Percentiles rank a stretch among this genome's conserved stretches.
Conservation (phyloP, 2,888 invertebrate species). For the Herminia tarsipennalis region DNA sequence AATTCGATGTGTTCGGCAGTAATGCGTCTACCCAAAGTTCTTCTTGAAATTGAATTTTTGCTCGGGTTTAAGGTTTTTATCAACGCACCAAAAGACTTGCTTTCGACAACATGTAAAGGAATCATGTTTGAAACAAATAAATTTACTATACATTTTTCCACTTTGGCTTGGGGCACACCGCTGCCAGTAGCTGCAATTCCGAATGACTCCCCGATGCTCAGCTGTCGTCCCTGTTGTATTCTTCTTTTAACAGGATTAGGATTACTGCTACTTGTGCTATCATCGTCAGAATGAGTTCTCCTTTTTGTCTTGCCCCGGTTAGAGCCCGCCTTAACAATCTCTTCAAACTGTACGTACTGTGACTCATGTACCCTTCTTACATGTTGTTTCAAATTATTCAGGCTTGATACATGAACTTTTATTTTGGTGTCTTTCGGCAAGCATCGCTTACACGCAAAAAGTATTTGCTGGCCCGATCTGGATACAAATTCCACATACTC, state of each 20-base stretch:
- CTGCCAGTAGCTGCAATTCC: conserved; percentile 39
- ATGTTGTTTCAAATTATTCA: conserved; percentile 37
- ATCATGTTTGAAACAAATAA: conserved; percentile 29
- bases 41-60: conserved; percentile 26
- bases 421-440: no score
- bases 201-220: conserved; percentile 33
- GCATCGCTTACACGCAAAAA: no score
- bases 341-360: conserved; percentile 22
- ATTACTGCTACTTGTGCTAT: conserved; percentile 23
- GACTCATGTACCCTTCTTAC: conserved; percentile 32
- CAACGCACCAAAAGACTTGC: conserved; percentile 31
- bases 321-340: conserved; percentile 16
- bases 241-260: conserved; percentile 24
- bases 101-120: conserved; percentile 35
- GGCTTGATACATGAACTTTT: conserved; percentile 29
- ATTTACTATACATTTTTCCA: conserved; percentile 8
- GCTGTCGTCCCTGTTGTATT: conserved; percentile 12
- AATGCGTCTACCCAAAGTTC: conserved; percentile 13
- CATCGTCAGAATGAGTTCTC: conserved; percentile 18
- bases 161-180: conserved; percentile 29
- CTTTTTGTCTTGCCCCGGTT: conserved; percentile 30
- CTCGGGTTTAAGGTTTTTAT: conserved; percentile 34
- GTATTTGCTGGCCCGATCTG: no score
- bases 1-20: conserved; percentile 22
- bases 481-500: conserved; percentile 33